phyloP scores from a whole-genome alignment of 2,888 invertebrate genomes.

The Stramonita haemastoma region DNA sequence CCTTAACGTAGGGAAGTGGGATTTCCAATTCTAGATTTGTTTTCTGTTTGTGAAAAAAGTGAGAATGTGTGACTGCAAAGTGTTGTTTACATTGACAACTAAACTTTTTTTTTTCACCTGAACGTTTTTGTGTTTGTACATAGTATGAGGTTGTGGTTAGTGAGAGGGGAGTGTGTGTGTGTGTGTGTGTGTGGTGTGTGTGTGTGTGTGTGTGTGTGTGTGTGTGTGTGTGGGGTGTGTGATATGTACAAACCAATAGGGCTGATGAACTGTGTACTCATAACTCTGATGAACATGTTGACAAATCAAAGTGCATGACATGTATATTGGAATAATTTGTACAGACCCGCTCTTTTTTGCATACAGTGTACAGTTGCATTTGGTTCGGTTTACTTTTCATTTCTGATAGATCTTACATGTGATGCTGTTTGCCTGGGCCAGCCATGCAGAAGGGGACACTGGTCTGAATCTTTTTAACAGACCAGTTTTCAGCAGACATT shows the following conservation, averaged over 20 bases:
- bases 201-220: no score
- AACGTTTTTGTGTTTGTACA: no score
- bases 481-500: neutral
- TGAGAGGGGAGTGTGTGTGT: no score
- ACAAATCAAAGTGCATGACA: slow-evolving; percentile 11
- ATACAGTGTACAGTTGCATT: neutral
- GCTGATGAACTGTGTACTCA: neutral
- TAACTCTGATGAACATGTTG: neutral
- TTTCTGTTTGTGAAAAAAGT: no score
- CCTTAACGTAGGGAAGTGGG: no score
- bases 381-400: neutral
- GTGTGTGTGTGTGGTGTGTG: no score
- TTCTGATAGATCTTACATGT: neutral
- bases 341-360: neutral
- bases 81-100: no score
- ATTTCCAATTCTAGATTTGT: no score
- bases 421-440: neutral
- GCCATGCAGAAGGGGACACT: neutral
- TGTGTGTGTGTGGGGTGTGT: neutral
- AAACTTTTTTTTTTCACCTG: no score
- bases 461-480: neutral
- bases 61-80: no score
- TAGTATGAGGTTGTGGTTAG: no score
- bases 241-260: neutral
- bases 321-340: neutral